Base-by-base conservation (phyloP, 2,113 vertebrate genomes). In the Coracopsis vasa region DNA sequence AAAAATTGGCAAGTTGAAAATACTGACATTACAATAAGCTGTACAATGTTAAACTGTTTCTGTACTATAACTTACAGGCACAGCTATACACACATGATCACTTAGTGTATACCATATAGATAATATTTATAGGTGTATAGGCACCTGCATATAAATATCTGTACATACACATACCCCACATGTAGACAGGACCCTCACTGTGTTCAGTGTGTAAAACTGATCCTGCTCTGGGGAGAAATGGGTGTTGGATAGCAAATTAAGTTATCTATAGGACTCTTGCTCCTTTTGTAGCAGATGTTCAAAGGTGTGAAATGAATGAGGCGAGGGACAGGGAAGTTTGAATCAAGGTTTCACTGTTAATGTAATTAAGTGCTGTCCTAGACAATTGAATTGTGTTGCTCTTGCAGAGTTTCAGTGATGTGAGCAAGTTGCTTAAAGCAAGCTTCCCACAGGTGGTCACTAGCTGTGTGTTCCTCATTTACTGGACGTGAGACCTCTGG, bases 391-490 rank as follows among this genome's bases (percentile, higher is more conserved):
- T 65, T 91, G 13, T 65, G 35, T 51, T 92, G 72, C 54, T 92
- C 23, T 77, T 90, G 54, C 18, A 47, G 80, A 69, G 35, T 89
- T 89, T 51, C 53, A 24, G 28, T 75, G 93, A 90, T 87, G 44
- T 44, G 79, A 84, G 75, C 39, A 54, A 67, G 35, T 87, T 87
- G 61, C 56, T 87, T 58, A 79, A 90, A 72, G 47, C 27, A 56
- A 10, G 31, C 53, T 80, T 93, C 78, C 90, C 84, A 79, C 84
- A 94, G 95, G 93, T 95, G 93, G 80, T 92, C 83, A 72, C 77
- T 95, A 44, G 56, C 66, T 95, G 61, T 87, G 91, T 97, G 94
- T 95, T 96, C 95, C 58, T 91, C 62, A 12, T 88, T 87, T 87
- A 85, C 62, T 42, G 78, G 74, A 88, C 5, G 14, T 48, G 45